Evolutionary conservation across 2,797 vertebrate genomes (phyloP).

Genomic region (Enteromius unitaeniatus): DNA sequence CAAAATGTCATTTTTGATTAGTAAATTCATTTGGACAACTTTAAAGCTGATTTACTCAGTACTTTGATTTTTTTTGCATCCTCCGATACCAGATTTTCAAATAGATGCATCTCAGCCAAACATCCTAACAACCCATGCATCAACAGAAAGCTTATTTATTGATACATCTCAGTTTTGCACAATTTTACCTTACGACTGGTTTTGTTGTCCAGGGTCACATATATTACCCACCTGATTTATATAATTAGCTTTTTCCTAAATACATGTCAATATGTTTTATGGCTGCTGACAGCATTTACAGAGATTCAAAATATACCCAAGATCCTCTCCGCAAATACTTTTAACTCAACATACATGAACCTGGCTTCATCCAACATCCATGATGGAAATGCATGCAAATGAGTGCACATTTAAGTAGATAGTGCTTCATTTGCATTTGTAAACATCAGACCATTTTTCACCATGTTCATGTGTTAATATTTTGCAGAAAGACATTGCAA

Average conservation of each 20-base stretch:
- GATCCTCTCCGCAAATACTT: not conserved
- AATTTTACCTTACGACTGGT: too few species aligned
- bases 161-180: too few species aligned
- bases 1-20: too few species aligned
- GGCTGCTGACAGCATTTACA: not conserved
- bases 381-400: not conserved
- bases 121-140: too few species aligned
- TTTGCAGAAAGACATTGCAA: not conserved
- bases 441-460: not conserved
- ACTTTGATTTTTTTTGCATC: too few species aligned
- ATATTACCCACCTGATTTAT: not conserved
- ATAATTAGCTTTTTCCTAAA: not conserved
- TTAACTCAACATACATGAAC: not conserved
- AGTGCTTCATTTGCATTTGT: not conserved
- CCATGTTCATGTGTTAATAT: not conserved
- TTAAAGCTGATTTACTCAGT: too few species aligned
- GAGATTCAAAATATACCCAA: not conserved
- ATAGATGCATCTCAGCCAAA: too few species aligned
- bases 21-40: too few species aligned
- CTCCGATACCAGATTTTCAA: too few species aligned
- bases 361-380: not conserved
- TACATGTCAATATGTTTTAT: not conserved
- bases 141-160: too few species aligned
- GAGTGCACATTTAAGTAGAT: not conserved
- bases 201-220: not conserved